These are phyloP conservation scores for Vombatus ursinus DNA, from an alignment of 2,113 vertebrate genomes.

Conservation along the genomic window DNA sequence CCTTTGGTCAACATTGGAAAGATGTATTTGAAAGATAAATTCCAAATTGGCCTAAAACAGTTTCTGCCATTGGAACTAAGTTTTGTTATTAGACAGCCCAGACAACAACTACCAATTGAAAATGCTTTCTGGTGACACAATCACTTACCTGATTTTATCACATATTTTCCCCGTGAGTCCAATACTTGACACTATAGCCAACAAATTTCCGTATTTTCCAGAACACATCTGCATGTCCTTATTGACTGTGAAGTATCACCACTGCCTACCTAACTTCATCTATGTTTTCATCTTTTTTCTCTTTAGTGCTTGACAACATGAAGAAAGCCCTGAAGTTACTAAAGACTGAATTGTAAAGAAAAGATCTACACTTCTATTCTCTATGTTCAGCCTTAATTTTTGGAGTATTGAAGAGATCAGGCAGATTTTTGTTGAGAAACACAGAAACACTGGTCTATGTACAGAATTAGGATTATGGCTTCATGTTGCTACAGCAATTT, in stretches of 20 bases:
- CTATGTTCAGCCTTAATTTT: slow-evolving; percentile 3
- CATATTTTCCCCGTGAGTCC: background rate
- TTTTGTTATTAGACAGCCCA: slow-evolving; percentile 6
- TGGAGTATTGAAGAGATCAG: slow-evolving; percentile 60
- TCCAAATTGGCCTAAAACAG: slow-evolving; percentile 17
- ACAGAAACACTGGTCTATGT: slow-evolving; percentile 57
- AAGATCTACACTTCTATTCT: slow-evolving; percentile 45
- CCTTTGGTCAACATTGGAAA: background rate
- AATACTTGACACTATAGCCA: background rate
- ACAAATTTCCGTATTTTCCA: background rate
- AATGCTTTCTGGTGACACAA: slow-evolving; percentile 48
- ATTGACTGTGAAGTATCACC: background rate
- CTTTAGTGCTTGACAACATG: slow-evolving; percentile 86
- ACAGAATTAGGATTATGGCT: slow-evolving; percentile 41
- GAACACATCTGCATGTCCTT: background rate
- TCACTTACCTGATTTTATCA: background rate
- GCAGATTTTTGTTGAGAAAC: slow-evolving; percentile 54
- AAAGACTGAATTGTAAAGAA: slow-evolving; percentile 86
- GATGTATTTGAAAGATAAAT: background rate
- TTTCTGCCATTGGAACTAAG: background rate
- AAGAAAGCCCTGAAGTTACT: slow-evolving; percentile 86
- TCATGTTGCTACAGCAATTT: slow-evolving; percentile 75
- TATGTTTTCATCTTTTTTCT: slow-evolving; percentile 44
- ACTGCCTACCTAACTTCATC: background rate
- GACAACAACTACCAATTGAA: slow-evolving; percentile 63